Base-by-base conservation (phyloP, 2,113 vertebrate genomes). In the Oenanthe melanoleuca region DNA sequence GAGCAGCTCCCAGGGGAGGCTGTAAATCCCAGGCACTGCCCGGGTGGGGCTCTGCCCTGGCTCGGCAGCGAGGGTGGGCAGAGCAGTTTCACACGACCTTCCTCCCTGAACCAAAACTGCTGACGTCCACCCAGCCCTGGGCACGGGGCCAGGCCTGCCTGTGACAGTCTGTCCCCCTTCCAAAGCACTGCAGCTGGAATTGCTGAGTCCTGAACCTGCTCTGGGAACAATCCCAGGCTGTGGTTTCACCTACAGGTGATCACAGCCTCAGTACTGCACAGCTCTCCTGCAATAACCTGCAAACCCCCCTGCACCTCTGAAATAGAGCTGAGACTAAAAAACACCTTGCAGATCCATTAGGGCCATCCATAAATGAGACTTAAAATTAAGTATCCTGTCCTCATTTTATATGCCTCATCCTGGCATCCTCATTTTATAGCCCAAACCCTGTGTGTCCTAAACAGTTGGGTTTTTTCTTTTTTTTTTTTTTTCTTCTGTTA, bases 51-150 rank as follows among this genome's bases (percentile, higher is more conserved):
- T 89, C 31, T 89, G 92, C 87, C 92, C 89, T 86, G 34, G 1
- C 92, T 82, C 65, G 4, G 75, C 82, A 90, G 90, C 2, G 0
- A 94, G 89, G 92, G 89, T 16, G 20, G 94, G 93, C 74, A 93
- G 89, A 92, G 85, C 86, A 95, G 66, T 97, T 97, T 96, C 96
- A 93, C 95, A 95, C 55, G 94, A 95, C 95, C 93, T 96, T 92
- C 95, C 47, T 95, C 92, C 81, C 75, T 96, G 95, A 97, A 95
- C 95, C 95, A 97, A 91, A 95, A 56, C 94, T 91, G 91, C 95
- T 96, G 96, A 97, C 92, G 94, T 95, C 66, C 89, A 77, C 63
- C 81, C 92, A 0, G 44, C 29, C 56, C 87, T 34, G 81, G 95
- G 95, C 93, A 95, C 11, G 0, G 49, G 42, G 80, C 96, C 95